Evolutionary conservation across 2,113 vertebrate genomes (phyloP).

Genomic region (Epinephelus fuscoguttatus): DNA sequence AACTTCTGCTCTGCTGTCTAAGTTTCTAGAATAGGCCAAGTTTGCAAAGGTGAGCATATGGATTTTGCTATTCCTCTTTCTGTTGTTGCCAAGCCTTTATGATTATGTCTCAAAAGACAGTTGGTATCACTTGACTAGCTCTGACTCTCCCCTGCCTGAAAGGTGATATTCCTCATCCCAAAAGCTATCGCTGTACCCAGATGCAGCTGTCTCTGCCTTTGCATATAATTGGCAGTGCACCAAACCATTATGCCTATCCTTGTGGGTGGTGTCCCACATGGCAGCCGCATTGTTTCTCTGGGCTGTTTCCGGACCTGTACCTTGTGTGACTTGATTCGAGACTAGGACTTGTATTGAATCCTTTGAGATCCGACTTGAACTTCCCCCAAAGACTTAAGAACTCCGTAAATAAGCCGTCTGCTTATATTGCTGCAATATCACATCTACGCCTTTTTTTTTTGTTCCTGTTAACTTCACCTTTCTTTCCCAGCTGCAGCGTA

Average conservation of each 20-base stretch:
- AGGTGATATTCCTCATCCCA: neutral
- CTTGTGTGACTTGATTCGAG: neutral
- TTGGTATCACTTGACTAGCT: neutral
- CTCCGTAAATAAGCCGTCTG: conserved; percentile 26
- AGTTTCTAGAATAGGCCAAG: neutral
- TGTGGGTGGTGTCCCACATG: neutral
- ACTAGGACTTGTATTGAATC: conserved; percentile 2
- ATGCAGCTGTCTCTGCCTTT: neutral
- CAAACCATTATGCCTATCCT: neutral
- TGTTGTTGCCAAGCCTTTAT: neutral
- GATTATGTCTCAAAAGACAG: neutral
- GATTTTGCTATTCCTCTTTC: neutral
- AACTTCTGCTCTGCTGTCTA: neutral
- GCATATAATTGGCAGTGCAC: conserved; percentile 7
- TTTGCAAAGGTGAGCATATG: neutral
- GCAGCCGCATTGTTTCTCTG: neutral
- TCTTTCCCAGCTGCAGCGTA: conserved; percentile 37
- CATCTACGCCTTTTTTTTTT: conserved; percentile 24
- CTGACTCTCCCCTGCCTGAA: neutral
- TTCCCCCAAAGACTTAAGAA: conserved; percentile 29
- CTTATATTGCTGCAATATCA: conserved; percentile 40
- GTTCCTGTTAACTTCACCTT: conserved; percentile 36
- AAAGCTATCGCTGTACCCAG: conserved; percentile 6
- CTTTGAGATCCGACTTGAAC: conserved; percentile 27
- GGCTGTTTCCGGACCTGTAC: conserved; percentile 2